Evolutionary conservation across 2,113 vertebrate genomes (phyloP).

Genomic region (Jaculus jaculus): DNA sequence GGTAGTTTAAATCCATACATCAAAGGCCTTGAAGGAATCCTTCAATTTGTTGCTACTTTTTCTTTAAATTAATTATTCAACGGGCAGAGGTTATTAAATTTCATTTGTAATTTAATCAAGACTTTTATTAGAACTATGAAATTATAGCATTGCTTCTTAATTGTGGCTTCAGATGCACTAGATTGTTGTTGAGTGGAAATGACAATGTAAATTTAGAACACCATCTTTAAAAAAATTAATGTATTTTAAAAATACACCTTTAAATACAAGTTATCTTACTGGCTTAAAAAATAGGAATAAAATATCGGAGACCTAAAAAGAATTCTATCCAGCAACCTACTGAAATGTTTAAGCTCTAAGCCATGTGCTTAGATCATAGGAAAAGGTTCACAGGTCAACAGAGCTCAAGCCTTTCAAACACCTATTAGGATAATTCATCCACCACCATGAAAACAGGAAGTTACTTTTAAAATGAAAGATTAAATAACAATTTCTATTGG

Average conservation of each 20-base stretch:
- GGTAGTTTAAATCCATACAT: constrained; percentile 8
- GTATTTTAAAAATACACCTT: background rate
- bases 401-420: constrained; percentile 90
- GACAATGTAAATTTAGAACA: background rate
- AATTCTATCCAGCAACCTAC: constrained; percentile 55
- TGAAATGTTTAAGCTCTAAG: constrained; percentile 64
- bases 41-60: constrained; percentile 10
- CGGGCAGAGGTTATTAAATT: background rate
- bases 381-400: constrained; percentile 67
- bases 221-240: background rate
- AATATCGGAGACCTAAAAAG: background rate
- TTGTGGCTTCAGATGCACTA: background rate
- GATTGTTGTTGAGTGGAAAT: background rate
- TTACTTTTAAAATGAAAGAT: constrained; percentile 78
- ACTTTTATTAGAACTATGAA: background rate
- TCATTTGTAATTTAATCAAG: constrained; percentile 21
- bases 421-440: constrained; percentile 87
- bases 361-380: constrained; percentile 56
- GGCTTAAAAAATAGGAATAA: background rate
- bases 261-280: background rate
- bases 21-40: background rate
- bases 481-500: constrained; percentile 82
- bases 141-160: background rate
- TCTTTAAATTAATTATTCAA: constrained; percentile 16
- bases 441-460: constrained; percentile 82